phyloP scores from a whole-genome alignment of 2,888 invertebrate genomes.

The Phortica okadai region DNA sequence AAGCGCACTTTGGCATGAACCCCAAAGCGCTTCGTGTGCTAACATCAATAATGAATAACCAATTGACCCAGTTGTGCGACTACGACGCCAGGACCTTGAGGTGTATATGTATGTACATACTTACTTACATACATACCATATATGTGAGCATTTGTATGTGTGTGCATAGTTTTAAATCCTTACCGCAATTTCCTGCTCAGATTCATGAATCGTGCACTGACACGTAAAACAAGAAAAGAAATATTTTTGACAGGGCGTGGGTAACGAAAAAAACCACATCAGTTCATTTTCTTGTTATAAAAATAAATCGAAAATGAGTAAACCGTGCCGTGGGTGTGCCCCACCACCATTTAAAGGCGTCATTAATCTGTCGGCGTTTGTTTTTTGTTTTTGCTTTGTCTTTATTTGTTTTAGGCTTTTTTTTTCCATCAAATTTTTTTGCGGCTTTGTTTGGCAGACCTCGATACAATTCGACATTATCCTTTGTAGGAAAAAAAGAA shows the following conservation, averaged over 20 bases:
- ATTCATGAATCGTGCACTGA: conserved; percentile 13
- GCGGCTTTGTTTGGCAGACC: too few relatives aligned
- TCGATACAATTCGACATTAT: too few relatives aligned
- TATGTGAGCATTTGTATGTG: too few relatives aligned
- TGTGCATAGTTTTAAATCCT: too few relatives aligned
- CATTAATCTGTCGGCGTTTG: not conserved
- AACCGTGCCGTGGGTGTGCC: too few relatives aligned
- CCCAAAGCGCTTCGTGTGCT: too few relatives aligned
- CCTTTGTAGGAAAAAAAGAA: too few relatives aligned
- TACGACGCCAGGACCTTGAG: not conserved
- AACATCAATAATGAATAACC: conserved; percentile 22
- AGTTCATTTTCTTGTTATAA: not conserved
- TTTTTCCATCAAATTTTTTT: not conserved
- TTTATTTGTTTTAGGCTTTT: not conserved
- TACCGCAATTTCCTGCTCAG: not conserved
- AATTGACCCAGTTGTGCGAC: conserved; percentile 12
- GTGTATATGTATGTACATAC: not conserved
- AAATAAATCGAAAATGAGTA: not conserved
- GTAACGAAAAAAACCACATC: too few relatives aligned
- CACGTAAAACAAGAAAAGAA: not conserved
- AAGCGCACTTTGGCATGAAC: too few relatives aligned
- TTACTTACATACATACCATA: too few relatives aligned
- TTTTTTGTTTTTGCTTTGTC: not conserved
- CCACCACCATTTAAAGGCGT: too few relatives aligned
- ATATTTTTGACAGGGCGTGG: too few relatives aligned